phyloP scores from a whole-genome alignment of 2,888 invertebrate species.

The Mamestra brassicae region DNA sequence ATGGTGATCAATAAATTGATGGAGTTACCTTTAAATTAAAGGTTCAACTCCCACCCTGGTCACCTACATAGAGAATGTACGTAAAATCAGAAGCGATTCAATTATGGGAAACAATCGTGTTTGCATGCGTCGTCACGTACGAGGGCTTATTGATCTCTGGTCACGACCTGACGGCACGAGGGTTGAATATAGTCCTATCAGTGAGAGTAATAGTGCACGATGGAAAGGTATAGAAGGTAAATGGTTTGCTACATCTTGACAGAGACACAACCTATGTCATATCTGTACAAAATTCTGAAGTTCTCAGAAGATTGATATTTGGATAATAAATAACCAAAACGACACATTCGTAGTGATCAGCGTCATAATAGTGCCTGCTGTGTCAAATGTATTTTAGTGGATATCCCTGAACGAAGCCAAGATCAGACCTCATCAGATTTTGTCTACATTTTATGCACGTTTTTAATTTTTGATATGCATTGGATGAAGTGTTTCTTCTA shows the following conservation, averaged over 20 bases:
- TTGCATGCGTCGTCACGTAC: slow-evolving; percentile 53
- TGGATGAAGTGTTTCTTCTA: slow-evolving; percentile 30
- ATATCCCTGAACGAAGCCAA: neutral
- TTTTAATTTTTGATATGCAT: no score
- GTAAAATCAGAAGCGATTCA: slow-evolving; percentile 48
- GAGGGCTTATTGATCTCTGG: slow-evolving; percentile 60
- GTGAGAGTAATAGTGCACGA: slow-evolving; percentile 31
- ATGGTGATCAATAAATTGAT: neutral
- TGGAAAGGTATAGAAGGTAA: slow-evolving; percentile 15
- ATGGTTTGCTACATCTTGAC: neutral
- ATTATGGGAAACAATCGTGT: slow-evolving; percentile 55
- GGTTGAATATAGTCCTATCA: slow-evolving; percentile 49
- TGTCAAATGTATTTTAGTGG: neutral
- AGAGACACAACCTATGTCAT: no score
- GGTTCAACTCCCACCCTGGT: slow-evolving; percentile 47
- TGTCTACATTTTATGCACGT: no score
- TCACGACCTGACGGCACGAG: slow-evolving; percentile 55
- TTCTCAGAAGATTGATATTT: no score
- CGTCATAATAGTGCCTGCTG: no score
- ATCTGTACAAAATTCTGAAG: no score
- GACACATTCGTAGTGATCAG: no score
- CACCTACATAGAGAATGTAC: slow-evolving; percentile 33
- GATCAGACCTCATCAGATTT: no score
- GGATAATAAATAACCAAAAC: no score
- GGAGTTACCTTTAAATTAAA: neutral